A percentile compares a stretch with the other conserved stretches of the same genome.
phyloP scores from a whole-genome alignment of 2,113 vertebrate species.

The Desmodus rotundus region DNA sequence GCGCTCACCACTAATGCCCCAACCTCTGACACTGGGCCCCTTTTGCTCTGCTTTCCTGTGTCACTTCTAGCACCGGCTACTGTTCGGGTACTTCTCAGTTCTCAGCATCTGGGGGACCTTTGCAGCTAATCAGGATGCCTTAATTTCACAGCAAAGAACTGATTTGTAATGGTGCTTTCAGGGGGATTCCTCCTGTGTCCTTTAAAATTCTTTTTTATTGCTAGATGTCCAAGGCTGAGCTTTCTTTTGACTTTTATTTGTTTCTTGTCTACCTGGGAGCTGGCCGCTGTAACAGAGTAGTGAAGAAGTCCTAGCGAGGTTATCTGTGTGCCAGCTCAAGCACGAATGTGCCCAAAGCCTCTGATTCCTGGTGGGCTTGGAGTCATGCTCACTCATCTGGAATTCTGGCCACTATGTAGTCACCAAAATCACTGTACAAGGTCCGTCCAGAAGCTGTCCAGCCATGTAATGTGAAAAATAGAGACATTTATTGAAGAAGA shows the following conservation, averaged over 20 bases:
- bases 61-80: not conserved
- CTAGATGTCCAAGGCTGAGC: not conserved
- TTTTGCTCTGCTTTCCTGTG: not conserved
- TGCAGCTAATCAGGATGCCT: not conserved
- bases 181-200: not conserved
- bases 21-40: too few species aligned
- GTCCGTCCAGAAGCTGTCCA: too few species aligned
- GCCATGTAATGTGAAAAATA: too few species aligned
- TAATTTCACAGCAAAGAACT: not conserved
- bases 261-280: not conserved
- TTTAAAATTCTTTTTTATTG: not conserved
- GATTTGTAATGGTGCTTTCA: not conserved
- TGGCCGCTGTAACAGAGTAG: not conserved
- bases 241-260: not conserved
- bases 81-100: not conserved
- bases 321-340: not conserved
- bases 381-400: conserved; percentile 7
- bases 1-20: not conserved
- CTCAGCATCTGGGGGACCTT: not conserved
- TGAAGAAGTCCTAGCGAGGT: not conserved
- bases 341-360: not conserved
- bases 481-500: too few species aligned
- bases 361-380: not conserved
- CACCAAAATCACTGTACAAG: not conserved
- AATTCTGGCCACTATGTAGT: conserved; percentile 6